Percentiles rank a stretch among this genome's conserved stretches.
Evolutionary conservation across 2,888 invertebrate species (phyloP).

Genomic region (Deilephila porcellus): DNA sequence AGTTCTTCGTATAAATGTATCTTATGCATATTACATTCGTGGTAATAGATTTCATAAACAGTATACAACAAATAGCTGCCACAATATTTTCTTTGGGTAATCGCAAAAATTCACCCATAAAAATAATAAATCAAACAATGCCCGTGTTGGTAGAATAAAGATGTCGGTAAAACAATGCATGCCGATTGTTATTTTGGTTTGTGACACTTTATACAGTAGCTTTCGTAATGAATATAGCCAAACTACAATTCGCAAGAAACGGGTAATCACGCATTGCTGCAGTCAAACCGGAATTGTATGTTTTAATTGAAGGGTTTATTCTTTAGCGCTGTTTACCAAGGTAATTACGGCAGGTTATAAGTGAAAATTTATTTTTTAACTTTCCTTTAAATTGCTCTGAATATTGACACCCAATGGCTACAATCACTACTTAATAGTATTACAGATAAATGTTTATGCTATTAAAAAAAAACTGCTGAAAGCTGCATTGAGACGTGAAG

Average conservation of each 20-base stretch:
- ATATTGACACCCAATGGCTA: constrained; percentile 66
- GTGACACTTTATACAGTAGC: constrained; percentile 56
- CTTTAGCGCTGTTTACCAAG: constrained; percentile 66
- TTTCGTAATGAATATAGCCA: constrained; percentile 67
- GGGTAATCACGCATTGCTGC: constrained; percentile 49
- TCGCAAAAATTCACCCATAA: constrained; percentile 31
- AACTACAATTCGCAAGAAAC: constrained; percentile 61
- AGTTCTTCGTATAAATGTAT: not conserved
- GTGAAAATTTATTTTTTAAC: constrained; percentile 75
- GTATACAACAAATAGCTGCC: too few relatives aligned
- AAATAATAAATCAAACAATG: constrained; percentile 1
- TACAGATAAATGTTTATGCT: not conserved
- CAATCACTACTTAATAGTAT: not conserved
- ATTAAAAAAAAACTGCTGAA: too few relatives aligned
- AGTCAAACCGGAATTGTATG: constrained; percentile 66
- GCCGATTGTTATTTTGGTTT: constrained; percentile 53
- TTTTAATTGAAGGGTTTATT: constrained; percentile 77
- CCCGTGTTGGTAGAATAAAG: constrained; percentile 31
- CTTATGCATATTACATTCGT: constrained; percentile 2
- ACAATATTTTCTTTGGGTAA: not conserved
- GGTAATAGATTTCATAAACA: too few relatives aligned
- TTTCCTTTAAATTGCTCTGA: constrained; percentile 74
- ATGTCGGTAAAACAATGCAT: constrained; percentile 48
- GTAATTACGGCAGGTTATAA: constrained; percentile 72
- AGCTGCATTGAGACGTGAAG: not conserved